Percentiles rank a stretch among this genome's conserved stretches.
These are phyloP conservation scores for Lacerta bilineata DNA, from an alignment of 2,797 vertebrate species.

Conservation along the genomic window DNA sequence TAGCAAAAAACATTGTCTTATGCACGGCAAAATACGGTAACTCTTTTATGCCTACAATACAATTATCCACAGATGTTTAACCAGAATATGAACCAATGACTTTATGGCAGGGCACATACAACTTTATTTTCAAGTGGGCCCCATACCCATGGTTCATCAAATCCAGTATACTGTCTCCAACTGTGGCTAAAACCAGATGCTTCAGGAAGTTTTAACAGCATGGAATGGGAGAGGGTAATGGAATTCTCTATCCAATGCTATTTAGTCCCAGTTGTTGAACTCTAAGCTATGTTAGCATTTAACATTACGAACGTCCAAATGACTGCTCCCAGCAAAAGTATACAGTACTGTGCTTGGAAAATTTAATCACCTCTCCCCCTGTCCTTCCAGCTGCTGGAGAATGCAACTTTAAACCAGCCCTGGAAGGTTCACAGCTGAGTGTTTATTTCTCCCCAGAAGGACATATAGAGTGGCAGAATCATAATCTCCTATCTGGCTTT, in stretches of 20 bases:
- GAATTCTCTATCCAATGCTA: not conserved
- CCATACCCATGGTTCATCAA: not conserved
- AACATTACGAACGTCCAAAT: not conserved
- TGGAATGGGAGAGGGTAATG: no score
- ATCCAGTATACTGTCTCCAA: not conserved
- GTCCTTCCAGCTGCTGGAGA: not conserved
- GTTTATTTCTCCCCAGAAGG: not conserved
- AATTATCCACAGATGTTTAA: not conserved
- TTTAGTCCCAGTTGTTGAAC: not conserved
- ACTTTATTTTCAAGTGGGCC: not conserved
- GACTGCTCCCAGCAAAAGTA: not conserved
- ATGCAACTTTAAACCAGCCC: not conserved
- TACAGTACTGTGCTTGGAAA: slow-evolving; percentile 23
- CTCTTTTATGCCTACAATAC: not conserved
- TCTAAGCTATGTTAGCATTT: not conserved
- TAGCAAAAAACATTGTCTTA: no score
- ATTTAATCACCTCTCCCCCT: not conserved
- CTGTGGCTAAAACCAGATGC: not conserved
- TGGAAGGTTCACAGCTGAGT: not conserved
- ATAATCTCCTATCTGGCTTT: not conserved
- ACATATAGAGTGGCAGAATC: not conserved
- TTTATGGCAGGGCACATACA: not conserved
- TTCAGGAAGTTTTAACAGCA: not conserved
- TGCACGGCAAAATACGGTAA: not conserved
- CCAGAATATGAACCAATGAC: not conserved